Conservation (phyloP, 2,888 invertebrate genomes). For the Uloborus plumipes region DNA sequence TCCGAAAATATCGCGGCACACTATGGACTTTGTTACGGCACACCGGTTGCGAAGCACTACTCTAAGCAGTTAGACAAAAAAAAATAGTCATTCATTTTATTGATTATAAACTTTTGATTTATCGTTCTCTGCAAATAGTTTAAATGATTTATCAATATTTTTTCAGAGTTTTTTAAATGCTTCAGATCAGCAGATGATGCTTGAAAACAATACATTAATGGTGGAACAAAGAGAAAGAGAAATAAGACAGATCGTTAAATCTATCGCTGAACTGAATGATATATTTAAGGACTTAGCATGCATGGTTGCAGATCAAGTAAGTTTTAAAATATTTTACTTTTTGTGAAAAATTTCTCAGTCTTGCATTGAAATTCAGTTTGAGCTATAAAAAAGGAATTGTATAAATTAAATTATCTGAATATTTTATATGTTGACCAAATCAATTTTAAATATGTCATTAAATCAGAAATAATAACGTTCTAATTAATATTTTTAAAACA, state of each 20-base stretch:
- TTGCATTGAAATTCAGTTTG: too few species aligned
- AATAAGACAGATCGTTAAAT: conserved; percentile 90
- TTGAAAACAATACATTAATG: conserved; percentile 78
- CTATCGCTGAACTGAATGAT: conserved; percentile 93
- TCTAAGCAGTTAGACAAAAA: too few species aligned
- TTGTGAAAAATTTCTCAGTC: too few species aligned
- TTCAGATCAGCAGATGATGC: conserved; percentile 81
- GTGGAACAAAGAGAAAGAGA: conserved; percentile 83
- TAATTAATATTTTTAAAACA: too few species aligned
- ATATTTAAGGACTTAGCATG: conserved; percentile 84
- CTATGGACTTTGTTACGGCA: too few species aligned
- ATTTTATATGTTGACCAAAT: too few species aligned
- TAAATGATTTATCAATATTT: conserved; percentile 1
- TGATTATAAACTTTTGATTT: background rate
- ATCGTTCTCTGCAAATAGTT: background rate
- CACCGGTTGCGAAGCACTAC: too few species aligned
- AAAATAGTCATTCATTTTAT: background rate
- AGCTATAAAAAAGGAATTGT: too few species aligned
- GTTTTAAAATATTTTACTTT: conserved; percentile 14
- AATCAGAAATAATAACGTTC: too few species aligned
- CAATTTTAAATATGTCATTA: too few species aligned
- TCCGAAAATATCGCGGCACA: too few species aligned
- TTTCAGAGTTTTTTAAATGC: conserved; percentile 71
- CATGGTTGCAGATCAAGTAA: conserved; percentile 77
- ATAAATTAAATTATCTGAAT: too few species aligned